phyloP scores from a whole-genome alignment of 2,113 vertebrate genomes.

The Pygoscelis antarcticus region DNA sequence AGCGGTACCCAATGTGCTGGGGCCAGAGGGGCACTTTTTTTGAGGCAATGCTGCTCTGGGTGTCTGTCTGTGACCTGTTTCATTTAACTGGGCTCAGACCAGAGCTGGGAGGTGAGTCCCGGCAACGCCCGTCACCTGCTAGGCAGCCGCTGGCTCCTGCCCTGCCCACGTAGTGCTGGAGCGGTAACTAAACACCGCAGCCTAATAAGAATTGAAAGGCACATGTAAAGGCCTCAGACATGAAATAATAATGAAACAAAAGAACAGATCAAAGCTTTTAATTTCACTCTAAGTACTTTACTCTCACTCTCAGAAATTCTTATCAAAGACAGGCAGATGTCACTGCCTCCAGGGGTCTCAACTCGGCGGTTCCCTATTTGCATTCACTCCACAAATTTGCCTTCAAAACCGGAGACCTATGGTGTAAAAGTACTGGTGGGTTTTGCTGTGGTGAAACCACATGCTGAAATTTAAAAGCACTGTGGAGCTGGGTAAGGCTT shows the following conservation, averaged over 20 bases:
- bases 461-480: background rate
- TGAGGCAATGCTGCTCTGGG: background rate
- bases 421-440: background rate
- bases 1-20: background rate
- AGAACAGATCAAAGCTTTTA: slow-evolving; percentile 27
- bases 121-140: background rate
- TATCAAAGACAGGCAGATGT: slow-evolving; percentile 56
- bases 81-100: background rate
- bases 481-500: background rate
- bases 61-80: background rate
- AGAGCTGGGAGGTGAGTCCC: background rate
- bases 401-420: background rate
- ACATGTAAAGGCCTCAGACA: background rate
- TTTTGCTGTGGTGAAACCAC: background rate
- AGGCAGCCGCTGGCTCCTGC: background rate
- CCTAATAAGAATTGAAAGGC: background rate
- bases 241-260: slow-evolving; percentile 33
- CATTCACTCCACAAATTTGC: background rate
- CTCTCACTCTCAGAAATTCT: slow-evolving; percentile 22
- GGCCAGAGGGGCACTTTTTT: background rate
- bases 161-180: background rate
- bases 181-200: background rate
- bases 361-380: background rate
- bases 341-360: slow-evolving; percentile 15
- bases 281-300: slow-evolving; percentile 22